Evolutionary conservation across 2,797 vertebrate species (phyloP).

Genomic region (Smutsia temminckii): DNA sequence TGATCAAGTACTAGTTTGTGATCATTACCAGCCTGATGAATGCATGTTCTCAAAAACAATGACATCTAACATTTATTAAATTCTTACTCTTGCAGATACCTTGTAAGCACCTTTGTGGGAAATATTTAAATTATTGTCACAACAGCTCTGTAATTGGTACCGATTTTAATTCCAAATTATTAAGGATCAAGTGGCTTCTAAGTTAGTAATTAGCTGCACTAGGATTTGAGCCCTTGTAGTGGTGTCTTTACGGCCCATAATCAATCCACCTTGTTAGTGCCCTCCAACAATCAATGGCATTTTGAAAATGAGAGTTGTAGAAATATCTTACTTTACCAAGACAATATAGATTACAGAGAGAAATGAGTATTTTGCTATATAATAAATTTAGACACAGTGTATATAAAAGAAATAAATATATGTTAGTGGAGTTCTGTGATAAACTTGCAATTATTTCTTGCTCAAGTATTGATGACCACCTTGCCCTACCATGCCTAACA

Average conservation of each 20-base stretch:
- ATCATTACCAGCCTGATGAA: neutral
- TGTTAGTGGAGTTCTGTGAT: neutral
- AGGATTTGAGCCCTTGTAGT: neutral
- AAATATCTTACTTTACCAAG: neutral
- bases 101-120: neutral
- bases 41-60: neutral
- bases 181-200: slow-evolving; percentile 9
- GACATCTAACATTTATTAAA: neutral
- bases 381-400: neutral
- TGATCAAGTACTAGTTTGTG: neutral
- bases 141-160: neutral
- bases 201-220: neutral
- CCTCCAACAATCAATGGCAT: neutral
- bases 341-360: neutral
- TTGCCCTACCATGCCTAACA: neutral
- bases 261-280: too few species aligned
- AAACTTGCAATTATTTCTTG: slow-evolving; percentile 18
- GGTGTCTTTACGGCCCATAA: neutral
- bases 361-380: neutral
- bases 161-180: neutral
- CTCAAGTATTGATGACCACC: neutral
- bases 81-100: neutral
- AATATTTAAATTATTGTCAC: neutral
- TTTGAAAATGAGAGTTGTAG: neutral
- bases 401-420: neutral